A percentile compares a stretch with the other conserved stretches of the same genome.
Evolutionary conservation across 2,113 vertebrate species (phyloP).

Genomic region (Xenotilapia leptura): DNA sequence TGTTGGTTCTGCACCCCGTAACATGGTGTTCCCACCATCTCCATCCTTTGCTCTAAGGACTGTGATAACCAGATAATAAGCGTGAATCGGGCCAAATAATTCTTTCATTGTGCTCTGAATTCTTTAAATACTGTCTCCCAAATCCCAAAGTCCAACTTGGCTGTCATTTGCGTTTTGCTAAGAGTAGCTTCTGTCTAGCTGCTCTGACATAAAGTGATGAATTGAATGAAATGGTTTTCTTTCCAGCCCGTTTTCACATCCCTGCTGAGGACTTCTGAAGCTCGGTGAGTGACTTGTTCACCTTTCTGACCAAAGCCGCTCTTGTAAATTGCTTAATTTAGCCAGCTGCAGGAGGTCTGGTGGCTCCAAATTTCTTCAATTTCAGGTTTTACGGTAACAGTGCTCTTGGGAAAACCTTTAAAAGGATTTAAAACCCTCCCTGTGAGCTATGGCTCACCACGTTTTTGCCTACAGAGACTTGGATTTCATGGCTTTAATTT

Average conservation of each 20-base stretch:
- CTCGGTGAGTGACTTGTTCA: neutral
- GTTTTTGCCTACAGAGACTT: neutral
- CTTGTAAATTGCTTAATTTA: neutral
- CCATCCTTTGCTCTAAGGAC: neutral
- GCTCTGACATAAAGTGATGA: neutral
- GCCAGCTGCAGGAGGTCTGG: neutral
- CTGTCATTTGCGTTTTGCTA: neutral
- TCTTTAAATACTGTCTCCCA: neutral
- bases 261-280: neutral
- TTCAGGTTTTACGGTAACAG: neutral
- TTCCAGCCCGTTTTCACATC: neutral
- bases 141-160: neutral
- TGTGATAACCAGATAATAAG: neutral
- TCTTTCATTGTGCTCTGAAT: neutral
- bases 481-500: neutral
- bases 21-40: neutral
- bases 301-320: neutral
- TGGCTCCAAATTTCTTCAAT: neutral
- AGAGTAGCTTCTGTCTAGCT: neutral
- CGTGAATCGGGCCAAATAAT: rapidly evolving
- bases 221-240: neutral
- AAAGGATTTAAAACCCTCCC: neutral
- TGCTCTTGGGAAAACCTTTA: neutral
- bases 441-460: neutral
- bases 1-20: rapidly evolving